phyloP scores from a whole-genome alignment of 2,797 vertebrate genomes.

The Sebastes kiyomatsui region DNA sequence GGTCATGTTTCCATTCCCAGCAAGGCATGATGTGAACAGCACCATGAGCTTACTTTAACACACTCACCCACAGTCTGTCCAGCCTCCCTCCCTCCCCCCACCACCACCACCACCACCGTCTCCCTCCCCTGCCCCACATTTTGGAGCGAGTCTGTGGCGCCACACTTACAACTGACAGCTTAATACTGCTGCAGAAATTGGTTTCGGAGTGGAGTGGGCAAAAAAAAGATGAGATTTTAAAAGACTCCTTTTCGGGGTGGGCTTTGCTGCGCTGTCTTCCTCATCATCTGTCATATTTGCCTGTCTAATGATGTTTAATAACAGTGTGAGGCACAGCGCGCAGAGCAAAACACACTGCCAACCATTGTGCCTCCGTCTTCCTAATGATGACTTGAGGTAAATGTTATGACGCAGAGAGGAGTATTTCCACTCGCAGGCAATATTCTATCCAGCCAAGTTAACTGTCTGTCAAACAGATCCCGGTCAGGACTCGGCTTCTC shows the following conservation, averaged over 20 bases:
- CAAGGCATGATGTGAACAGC: conserved; percentile 53
- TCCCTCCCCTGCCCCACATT: conserved; percentile 44
- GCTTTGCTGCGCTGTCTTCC: conserved; percentile 63
- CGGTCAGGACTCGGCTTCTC: conserved; percentile 25
- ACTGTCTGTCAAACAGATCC: conserved; percentile 65
- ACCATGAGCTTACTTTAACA: conserved; percentile 64
- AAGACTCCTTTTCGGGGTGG: conserved; percentile 60
- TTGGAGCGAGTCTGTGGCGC: conserved; percentile 78
- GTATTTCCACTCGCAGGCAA: conserved; percentile 63
- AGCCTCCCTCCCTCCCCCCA: neutral
- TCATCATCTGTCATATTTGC: conserved; percentile 75
- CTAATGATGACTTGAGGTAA: conserved; percentile 70
- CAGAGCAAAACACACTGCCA: conserved; percentile 58
- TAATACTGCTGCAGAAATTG: conserved; percentile 72
- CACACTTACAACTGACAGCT: conserved; percentile 76
- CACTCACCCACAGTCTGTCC: conserved; percentile 55
- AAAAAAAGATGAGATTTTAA: conserved; percentile 65
- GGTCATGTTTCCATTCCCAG: conserved; percentile 71
- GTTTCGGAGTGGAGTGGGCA: conserved; percentile 67
- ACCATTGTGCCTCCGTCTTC: conserved; percentile 65
- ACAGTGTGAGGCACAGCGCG: conserved; percentile 48
- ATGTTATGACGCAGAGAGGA: conserved; percentile 70
- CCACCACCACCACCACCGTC: neutral
- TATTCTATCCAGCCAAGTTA: conserved; percentile 47
- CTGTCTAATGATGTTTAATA: conserved; percentile 73